phyloP scores from a whole-genome alignment of 1,140 invertebrate genomes.

The Papilio polytes region DNA sequence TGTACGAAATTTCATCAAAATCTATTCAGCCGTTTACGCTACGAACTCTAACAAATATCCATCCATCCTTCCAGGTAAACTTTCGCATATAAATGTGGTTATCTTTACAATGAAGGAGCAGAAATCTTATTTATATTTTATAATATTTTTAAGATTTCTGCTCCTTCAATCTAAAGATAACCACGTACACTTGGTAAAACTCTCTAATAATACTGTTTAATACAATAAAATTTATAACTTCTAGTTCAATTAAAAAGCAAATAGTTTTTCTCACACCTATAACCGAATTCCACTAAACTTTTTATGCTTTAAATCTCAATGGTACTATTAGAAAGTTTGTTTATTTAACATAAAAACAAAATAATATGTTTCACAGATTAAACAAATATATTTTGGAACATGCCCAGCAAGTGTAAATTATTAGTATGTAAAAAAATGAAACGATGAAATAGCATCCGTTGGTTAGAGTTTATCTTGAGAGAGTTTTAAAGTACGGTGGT shows the following conservation, averaged over 20 bases:
- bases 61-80: too few relatives aligned
- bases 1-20: too few relatives aligned
- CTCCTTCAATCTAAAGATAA: background rate
- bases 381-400: slow-evolving; percentile 35
- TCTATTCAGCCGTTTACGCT: too few relatives aligned
- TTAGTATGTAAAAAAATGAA: slow-evolving; percentile 35
- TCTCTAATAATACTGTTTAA: background rate
- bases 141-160: background rate
- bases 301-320: slow-evolving; percentile 21
- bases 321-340: slow-evolving; percentile 7
- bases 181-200: background rate
- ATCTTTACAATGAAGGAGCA: too few relatives aligned
- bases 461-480: slow-evolving; percentile 37
- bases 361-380: slow-evolving; percentile 35
- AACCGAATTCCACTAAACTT: background rate
- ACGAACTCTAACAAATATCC: too few relatives aligned
- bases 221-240: too few relatives aligned
- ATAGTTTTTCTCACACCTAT: background rate
- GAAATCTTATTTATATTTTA: background rate
- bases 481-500: slow-evolving; percentile 40
- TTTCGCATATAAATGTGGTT: too few relatives aligned
- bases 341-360: slow-evolving; percentile 37
- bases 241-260: background rate
- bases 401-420: slow-evolving; percentile 28
- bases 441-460: slow-evolving; percentile 33